Evolutionary conservation across 2,797 vertebrate genomes (phyloP), one percentile per base, ranked within the genome.

Genomic region (Sphenopsis melanotis): DNA sequence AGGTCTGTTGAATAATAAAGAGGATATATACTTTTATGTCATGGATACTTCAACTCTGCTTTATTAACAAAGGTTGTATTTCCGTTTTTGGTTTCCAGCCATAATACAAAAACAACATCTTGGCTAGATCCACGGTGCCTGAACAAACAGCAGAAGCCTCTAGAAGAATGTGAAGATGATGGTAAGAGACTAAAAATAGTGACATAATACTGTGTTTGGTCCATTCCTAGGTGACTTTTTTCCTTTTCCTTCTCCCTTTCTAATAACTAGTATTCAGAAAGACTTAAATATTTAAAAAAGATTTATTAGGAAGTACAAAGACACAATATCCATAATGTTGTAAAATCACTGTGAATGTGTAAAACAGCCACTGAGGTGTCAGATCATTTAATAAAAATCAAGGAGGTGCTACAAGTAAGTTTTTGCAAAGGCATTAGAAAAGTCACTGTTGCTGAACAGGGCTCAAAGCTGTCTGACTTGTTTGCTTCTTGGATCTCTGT

Each of bases 61-160:
- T 94, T 95, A 34, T 92, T 95, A 96, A 96, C 59, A 87, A 89
- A 82, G 86, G 70, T 95, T 65, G 59, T 93, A 57, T 97, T 95
- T 97, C 91, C 89, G 30, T 97, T 96, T 97, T 82, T 96, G 63
- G 20, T 97, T 97, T 97, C 93, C 93, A 99, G 99, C 98, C 99
- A 99, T 98, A 99, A 99, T 86, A 99, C 99, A 97, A 99, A 99
- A 98, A 99, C 99, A 84, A 99, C 99, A 71, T 99, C 99, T 96
- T 99, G 99, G 99, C 98, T 99, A 98, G 99, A 99, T 98, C 99
- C 99, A 97, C 99, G 99, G 98, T 99, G 99, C 98, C 98, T 99
- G 98, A 99, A 98, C 97, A 99, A 99, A 97, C 99, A 99, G 97
- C 99, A 99, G 97, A 99, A 99, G 97, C 99, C 99, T 97, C 98